Conservation (phyloP, 2,888 invertebrate species). For the Ceraclea dissimilis region DNA sequence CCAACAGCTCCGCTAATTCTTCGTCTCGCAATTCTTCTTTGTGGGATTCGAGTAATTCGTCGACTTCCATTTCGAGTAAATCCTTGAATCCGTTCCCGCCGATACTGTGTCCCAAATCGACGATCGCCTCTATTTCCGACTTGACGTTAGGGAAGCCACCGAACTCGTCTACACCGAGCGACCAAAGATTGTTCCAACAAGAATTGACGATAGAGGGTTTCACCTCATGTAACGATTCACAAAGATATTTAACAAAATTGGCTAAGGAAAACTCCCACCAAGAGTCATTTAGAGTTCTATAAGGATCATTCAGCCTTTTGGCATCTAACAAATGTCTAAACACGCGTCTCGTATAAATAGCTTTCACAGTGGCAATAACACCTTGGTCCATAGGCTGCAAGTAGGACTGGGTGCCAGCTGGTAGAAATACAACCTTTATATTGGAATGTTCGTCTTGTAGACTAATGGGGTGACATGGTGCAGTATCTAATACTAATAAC, state of each 20-base stretch:
- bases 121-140: slow-evolving; percentile 26
- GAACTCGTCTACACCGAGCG: slow-evolving; percentile 28
- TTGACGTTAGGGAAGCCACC: slow-evolving; percentile 26
- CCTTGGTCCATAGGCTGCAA: slow-evolving; percentile 29
- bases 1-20: slow-evolving; percentile 25
- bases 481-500: slow-evolving; percentile 27
- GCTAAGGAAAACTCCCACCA: slow-evolving; percentile 28
- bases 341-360: slow-evolving; percentile 7
- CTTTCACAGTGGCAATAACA: slow-evolving; percentile 17
- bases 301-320: slow-evolving; percentile 6
- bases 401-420: slow-evolving; percentile 28
- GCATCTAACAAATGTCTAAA: slow-evolving; percentile 8
- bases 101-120: slow-evolving; percentile 27
- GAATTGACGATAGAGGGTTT: slow-evolving; percentile 27
- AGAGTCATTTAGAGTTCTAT: slow-evolving; percentile 22
- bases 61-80: slow-evolving; percentile 26
- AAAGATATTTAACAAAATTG: slow-evolving; percentile 26
- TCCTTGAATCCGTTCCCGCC: slow-evolving; percentile 28
- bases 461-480: slow-evolving; percentile 25
- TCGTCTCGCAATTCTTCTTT: slow-evolving; percentile 26
- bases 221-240: slow-evolving; percentile 24
- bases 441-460: slow-evolving; percentile 25
- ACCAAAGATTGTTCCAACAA: slow-evolving; percentile 28
- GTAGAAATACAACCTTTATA: slow-evolving; percentile 27
- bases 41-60: slow-evolving; percentile 25